Evolutionary conservation across 2,888 invertebrate species (phyloP).

Genomic region (Cosmia trapezina): DNA sequence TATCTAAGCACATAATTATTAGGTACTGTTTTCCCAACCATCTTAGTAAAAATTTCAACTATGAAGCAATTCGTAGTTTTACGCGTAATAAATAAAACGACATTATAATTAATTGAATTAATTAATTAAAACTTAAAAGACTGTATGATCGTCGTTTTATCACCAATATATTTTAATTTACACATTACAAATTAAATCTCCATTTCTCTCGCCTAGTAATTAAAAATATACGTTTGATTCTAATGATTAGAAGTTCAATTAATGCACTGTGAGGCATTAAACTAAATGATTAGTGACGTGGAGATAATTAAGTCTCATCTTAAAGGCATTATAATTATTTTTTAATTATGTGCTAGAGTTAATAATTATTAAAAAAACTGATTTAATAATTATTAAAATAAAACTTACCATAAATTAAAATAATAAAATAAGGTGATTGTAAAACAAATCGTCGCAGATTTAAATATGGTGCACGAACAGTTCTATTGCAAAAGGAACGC

Average conservation of each 20-base stretch:
- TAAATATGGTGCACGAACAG: not conserved
- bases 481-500: not conserved
- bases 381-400: not conserved
- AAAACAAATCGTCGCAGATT: not conserved
- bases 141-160: constrained; percentile 1
- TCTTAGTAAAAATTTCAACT: not conserved
- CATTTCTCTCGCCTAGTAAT: not conserved
- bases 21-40: not conserved
- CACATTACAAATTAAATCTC: constrained; percentile 12
- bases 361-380: not conserved
- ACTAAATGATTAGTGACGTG: constrained; percentile 35
- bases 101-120: constrained; percentile 5
- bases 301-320: constrained; percentile 12
- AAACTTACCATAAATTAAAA: not conserved
- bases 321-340: not conserved
- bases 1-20: not conserved
- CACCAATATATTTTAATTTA: not conserved
- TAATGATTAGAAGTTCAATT: constrained; percentile 25
- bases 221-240: constrained; percentile 9
- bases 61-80: not conserved
- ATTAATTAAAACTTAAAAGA: constrained; percentile 3
- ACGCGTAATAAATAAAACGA: not conserved
- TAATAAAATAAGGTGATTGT: not conserved
- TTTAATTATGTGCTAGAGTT: constrained; percentile 3
- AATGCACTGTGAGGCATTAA: constrained; percentile 24